Evolutionary conservation across 1,140 invertebrate species (phyloP).

Genomic region (Trialeurodes vaporariorum): DNA sequence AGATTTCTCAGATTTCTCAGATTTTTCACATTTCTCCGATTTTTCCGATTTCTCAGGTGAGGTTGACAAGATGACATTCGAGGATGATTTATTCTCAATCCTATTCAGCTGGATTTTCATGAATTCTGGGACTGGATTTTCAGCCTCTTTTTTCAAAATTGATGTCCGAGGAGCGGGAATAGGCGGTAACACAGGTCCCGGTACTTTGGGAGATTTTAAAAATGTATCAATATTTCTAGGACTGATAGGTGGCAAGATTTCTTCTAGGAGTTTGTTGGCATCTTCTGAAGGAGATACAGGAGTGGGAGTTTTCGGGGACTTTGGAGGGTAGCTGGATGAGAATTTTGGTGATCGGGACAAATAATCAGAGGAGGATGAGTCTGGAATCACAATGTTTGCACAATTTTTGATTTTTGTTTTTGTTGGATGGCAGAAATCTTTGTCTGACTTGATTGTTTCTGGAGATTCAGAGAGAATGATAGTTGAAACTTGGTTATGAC

Average conservation of each 20-base stretch:
- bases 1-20: neutral
- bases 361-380: neutral
- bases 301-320: neutral
- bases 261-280: neutral
- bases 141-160: neutral
- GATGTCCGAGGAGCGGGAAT: slow-evolving; percentile 7
- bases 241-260: neutral
- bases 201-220: neutral
- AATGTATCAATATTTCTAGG: neutral
- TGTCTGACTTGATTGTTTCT: neutral
- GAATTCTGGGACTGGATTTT: slow-evolving; percentile 2
- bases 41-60: neutral
- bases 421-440: neutral
- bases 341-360: neutral
- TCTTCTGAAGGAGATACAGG: neutral
- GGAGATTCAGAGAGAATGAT: neutral
- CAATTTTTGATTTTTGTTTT: neutral
- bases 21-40: neutral
- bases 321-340: neutral
- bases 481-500: neutral
- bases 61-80: neutral
- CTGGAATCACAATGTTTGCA: neutral
- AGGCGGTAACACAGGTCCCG: neutral
- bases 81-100: neutral
- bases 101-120: slow-evolving; percentile 7